Evolutionary conservation across 1,140 invertebrate genomes (phyloP).

Genomic region (Pogonognathellus flavescens): DNA sequence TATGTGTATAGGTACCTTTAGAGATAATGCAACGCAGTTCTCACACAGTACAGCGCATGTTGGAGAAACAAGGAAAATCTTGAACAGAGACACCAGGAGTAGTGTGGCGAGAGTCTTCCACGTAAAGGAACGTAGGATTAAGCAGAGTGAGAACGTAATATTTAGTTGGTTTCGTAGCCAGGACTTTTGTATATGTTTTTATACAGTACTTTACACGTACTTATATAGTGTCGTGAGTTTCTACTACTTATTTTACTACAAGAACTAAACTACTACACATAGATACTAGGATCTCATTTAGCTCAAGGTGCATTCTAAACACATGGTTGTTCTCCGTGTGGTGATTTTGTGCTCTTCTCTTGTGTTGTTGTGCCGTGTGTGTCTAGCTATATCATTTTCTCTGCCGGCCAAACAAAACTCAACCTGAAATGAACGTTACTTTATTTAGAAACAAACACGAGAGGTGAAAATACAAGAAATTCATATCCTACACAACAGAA

Average conservation of each 20-base stretch:
- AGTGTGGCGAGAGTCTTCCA: no score
- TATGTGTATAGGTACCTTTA: not conserved
- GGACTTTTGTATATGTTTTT: no score
- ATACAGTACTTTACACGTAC: no score
- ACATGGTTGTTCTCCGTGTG: not conserved
- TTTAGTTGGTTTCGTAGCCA: not conserved
- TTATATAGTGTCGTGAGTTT: no score
- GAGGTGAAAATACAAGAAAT: no score
- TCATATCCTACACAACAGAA: no score
- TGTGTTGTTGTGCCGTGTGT: not conserved
- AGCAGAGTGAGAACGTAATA: not conserved
- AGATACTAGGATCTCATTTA: not conserved
- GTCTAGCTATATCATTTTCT: not conserved
- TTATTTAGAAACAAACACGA: no score
- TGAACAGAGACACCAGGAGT: no score
- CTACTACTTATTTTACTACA: no score
- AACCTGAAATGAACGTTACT: not conserved
- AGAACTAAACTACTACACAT: no score
- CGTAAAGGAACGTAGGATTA: not conserved
- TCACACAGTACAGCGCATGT: not conserved
- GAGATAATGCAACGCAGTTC: not conserved
- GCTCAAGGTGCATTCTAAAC: conserved; percentile 41
- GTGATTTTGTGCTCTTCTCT: not conserved
- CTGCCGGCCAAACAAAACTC: not conserved
- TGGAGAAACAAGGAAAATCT: not conserved